phyloP scores from a whole-genome alignment of 1,140 invertebrate genomes.

The Rhysida immarginata region DNA sequence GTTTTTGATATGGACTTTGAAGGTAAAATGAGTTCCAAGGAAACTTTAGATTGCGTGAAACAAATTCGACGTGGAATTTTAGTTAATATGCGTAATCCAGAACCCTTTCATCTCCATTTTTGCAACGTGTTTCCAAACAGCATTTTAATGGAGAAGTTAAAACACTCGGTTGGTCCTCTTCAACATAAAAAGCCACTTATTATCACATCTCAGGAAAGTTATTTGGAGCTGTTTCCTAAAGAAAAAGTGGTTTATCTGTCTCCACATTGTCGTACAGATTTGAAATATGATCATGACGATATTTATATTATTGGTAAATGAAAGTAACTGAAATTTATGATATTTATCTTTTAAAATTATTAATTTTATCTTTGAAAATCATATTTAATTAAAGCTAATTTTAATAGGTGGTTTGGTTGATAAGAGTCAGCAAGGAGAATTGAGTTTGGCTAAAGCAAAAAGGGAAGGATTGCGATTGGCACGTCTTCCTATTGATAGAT shows the following conservation, averaged over 20 bases:
- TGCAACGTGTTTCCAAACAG: not conserved
- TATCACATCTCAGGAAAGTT: conserved; percentile 51
- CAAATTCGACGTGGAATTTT: not conserved
- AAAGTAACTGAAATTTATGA: no score
- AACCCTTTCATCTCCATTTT: not conserved
- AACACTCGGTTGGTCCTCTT: not conserved
- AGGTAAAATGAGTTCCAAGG: not conserved
- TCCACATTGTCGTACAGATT: conserved; percentile 52
- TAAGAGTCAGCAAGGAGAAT: no score
- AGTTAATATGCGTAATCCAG: not conserved
- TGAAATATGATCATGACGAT: conserved; percentile 45
- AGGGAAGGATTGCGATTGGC: no score
- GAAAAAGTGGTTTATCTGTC: conserved; percentile 70
- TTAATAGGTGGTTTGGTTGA: no score
- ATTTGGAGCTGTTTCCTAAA: conserved; percentile 68
- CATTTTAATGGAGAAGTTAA: not conserved
- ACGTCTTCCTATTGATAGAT: no score
- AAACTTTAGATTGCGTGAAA: not conserved
- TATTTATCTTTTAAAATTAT: no score
- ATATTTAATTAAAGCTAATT: no score
- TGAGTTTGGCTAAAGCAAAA: no score
- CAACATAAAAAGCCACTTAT: conserved; percentile 21
- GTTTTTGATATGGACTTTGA: not conserved
- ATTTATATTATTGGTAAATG: conserved; percentile 34
- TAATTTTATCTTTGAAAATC: no score